These are phyloP conservation scores for Galeopsomyia nigrocyanea DNA, from an alignment of 2,888 invertebrate genomes.

Conservation along the genomic window DNA sequence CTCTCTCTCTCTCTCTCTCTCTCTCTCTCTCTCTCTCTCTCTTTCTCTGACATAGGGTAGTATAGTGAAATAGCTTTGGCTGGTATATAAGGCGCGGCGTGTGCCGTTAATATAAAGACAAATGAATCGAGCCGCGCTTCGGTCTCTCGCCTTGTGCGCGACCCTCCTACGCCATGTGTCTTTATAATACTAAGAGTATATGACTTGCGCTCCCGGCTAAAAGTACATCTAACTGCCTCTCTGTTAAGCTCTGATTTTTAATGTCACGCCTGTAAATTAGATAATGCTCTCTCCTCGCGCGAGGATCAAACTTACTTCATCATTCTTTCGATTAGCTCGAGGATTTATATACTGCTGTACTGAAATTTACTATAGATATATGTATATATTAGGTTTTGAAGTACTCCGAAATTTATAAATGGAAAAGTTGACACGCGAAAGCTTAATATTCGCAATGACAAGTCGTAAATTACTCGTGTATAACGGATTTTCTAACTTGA, in stretches of 20 bases:
- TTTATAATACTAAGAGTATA: constrained; percentile 42
- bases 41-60: neutral
- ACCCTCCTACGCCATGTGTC: constrained; percentile 48
- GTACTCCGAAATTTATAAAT: neutral
- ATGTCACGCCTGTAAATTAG: constrained; percentile 8
- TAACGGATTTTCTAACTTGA: too few species aligned
- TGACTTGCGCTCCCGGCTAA: constrained; percentile 36
- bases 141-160: constrained; percentile 26
- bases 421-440: neutral
- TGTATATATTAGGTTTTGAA: neutral
- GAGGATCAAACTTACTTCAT: constrained; percentile 19
- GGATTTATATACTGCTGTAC: constrained; percentile 7
- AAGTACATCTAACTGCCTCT: constrained; percentile 10
- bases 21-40: too few species aligned
- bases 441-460: neutral
- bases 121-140: constrained; percentile 44
- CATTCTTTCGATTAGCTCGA: constrained; percentile 22
- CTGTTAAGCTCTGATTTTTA: constrained; percentile 27
- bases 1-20: too few species aligned
- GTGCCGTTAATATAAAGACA: constrained; percentile 61
- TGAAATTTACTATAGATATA: neutral
- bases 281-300: constrained; percentile 24
- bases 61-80: neutral
- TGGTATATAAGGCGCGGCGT: constrained; percentile 44
- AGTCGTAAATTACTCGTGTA: too few species aligned